Evolutionary conservation across 2,888 invertebrate species (phyloP), one percentile per base, ranked within the genome.

Genomic region (Physocephala rufipes): DNA sequence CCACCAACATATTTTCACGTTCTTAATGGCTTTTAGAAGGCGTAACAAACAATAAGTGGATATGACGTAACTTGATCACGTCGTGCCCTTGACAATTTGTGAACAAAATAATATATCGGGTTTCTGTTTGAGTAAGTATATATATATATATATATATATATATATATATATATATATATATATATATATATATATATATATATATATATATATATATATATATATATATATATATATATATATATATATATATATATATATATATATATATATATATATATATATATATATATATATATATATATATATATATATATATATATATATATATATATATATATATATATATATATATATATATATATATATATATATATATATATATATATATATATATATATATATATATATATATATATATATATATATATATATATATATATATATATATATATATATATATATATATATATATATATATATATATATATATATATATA

Each of bases 11-110:
- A 36, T 36, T 36, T 36, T 36, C 36, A 4, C 4, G 5, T 4
- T 53, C 15, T 61, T 53, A 51, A 67, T 63, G 36, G 43, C 47
- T 36, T 47, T 49, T 53, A n/a, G n/a, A n/a, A 53, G 62, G 58
- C 70, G 70, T 65, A 47, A 45, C 36, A 7, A 30, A 28, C 61
- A 28, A 66, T 61, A 43, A 45, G 45, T 58, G 47, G 19, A 30
- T 61, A 21, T 64, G 63, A 64, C 55, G 49, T 53, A 66, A 66
- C 53, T 4, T 36, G 59, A 13, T 13, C 58, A 28, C 58, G 58
- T 2, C 53, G 53, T 43, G 53, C 30, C 53, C 28, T 66, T 66
- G 66, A 24, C 4, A 36, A n/a, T n/a, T n/a, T n/a, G 36, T 36
- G 9, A 36, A 26, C n/a, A 5, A 43, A 16, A 64, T 49, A 28